A percentile compares a stretch with the other conserved stretches of the same genome.
Conservation (phyloP, 1,140 invertebrate genomes). For the Rhagoletis zephyria region DNA sequence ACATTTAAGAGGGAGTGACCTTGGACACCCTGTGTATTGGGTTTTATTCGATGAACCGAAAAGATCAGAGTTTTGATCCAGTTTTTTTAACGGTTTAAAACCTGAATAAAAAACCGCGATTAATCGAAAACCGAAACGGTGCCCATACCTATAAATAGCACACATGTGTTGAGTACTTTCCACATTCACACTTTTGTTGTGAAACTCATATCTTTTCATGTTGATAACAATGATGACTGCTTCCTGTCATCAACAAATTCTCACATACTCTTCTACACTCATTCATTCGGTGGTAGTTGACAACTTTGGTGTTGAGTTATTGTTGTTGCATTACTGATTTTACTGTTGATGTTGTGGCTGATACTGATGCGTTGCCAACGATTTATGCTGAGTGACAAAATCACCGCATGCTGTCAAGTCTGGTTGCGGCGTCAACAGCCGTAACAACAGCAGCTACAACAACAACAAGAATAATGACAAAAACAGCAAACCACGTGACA, state of each 20-base stretch:
- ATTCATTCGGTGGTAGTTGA: background rate
- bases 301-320: slow-evolving; percentile 19
- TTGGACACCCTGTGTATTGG: too few species aligned
- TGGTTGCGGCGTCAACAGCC: slow-evolving; percentile 36
- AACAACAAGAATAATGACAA: slow-evolving; percentile 41
- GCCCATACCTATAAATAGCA: too few species aligned
- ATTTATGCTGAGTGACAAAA: slow-evolving; percentile 45
- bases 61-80: too few species aligned
- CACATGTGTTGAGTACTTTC: too few species aligned
- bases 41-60: too few species aligned
- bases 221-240: slow-evolving; percentile 49
- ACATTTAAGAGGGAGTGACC: too few species aligned
- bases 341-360: background rate
- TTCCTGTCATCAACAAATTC: slow-evolving; percentile 4
- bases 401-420: slow-evolving; percentile 41
- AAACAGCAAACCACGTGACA: slow-evolving; percentile 32
- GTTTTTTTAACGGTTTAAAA: too few species aligned
- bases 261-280: background rate
- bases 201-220: slow-evolving; percentile 14
- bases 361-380: slow-evolving; percentile 38
- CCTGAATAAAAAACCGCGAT: too few species aligned
- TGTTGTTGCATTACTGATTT: background rate
- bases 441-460: background rate
- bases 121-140: too few species aligned
- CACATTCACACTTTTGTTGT: background rate